Conservation (phyloP, 2,888 invertebrate species). For the Sepioteuthis lessoniana region DNA sequence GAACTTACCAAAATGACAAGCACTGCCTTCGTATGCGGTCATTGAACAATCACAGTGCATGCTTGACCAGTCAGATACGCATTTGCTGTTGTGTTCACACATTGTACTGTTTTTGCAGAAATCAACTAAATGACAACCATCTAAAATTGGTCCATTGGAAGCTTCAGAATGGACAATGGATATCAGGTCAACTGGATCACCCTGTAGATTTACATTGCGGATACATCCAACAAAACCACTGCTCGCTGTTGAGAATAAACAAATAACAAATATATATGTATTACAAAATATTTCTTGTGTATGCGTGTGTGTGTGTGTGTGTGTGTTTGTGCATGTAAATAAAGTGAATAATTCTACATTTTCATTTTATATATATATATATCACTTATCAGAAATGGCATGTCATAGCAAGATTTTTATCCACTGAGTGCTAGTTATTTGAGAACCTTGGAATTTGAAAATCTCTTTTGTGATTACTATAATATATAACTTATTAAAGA, state of each 20-base stretch:
- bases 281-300: too few species aligned
- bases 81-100: conserved; percentile 93
- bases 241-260: conserved; percentile 47
- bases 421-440: too few species aligned
- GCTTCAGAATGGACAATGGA: conserved; percentile 65
- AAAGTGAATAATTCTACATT: too few species aligned
- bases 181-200: conserved; percentile 69
- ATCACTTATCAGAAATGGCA: too few species aligned
- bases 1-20: conserved; percentile 88
- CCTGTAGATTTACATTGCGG: conserved; percentile 70
- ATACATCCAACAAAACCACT: conserved; percentile 75
- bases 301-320: too few species aligned
- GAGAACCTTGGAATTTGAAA: too few species aligned
- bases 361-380: too few species aligned
- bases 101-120: conserved; percentile 64
- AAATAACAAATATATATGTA: neutral
- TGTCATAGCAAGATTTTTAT: too few species aligned
- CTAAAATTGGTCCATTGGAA: conserved; percentile 67
- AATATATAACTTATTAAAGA: too few species aligned
- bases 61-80: conserved; percentile 88
- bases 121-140: conserved; percentile 70
- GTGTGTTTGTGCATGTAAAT: too few species aligned
- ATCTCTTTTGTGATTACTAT: too few species aligned
- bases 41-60: conserved; percentile 92
- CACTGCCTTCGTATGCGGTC: conserved; percentile 93